phyloP scores from a whole-genome alignment of 1,140 invertebrate genomes.

The Drosophila obscura region DNA sequence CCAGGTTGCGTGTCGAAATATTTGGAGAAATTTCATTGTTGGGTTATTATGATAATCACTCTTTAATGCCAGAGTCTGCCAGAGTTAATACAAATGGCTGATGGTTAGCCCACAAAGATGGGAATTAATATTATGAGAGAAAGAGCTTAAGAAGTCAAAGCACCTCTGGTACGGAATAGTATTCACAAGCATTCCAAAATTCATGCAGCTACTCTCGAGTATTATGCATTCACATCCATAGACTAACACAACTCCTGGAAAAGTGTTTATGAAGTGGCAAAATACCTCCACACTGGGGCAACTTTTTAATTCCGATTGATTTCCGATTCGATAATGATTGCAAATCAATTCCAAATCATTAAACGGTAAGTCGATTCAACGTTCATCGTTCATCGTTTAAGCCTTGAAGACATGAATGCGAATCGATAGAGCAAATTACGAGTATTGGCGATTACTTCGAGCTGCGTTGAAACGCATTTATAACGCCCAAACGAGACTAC shows the following conservation, averaged over 20 bases:
- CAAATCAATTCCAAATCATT: slow-evolving; percentile 72
- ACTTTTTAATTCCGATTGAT: slow-evolving; percentile 45
- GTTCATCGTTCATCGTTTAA: neutral
- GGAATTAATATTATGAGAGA: slow-evolving; percentile 15
- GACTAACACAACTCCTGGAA: too few species aligned
- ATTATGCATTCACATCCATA: too few species aligned
- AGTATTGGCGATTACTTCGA: slow-evolving; percentile 59
- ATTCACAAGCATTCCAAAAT: too few species aligned
- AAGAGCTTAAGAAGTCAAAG: neutral
- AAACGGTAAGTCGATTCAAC: slow-evolving; percentile 50
- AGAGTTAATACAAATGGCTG: slow-evolving; percentile 13
- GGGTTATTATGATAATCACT: slow-evolving; percentile 48
- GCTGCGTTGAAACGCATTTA: slow-evolving; percentile 46
- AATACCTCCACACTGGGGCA: neutral
- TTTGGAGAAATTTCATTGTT: slow-evolving; percentile 22
- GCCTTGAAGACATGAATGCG: slow-evolving; percentile 51
- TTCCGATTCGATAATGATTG: slow-evolving; percentile 59
- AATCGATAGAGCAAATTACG: slow-evolving; percentile 67
- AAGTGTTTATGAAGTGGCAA: slow-evolving; percentile 1
- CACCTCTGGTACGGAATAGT: too few species aligned
- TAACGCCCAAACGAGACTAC: slow-evolving; percentile 37
- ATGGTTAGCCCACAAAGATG: slow-evolving; percentile 57
- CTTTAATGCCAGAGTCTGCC: slow-evolving; percentile 24
- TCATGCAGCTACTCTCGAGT: too few species aligned
- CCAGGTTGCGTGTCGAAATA: slow-evolving; percentile 38